These are phyloP conservation scores for Habropoda laboriosa DNA, from an alignment of 1,140 invertebrate genomes.

Conservation along the genomic window DNA sequence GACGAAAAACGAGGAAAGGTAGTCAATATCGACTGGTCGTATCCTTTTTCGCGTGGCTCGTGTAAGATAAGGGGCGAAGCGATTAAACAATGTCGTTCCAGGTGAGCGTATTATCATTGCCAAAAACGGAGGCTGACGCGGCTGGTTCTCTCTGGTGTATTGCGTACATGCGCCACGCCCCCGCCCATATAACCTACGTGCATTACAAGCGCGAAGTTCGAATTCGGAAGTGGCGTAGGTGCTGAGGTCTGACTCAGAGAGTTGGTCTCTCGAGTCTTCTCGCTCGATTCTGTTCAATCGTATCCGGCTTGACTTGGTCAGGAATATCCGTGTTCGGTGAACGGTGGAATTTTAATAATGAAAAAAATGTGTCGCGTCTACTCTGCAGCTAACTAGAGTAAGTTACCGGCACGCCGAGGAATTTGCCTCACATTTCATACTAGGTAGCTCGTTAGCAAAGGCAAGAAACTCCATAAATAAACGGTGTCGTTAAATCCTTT, in stretches of 20 bases:
- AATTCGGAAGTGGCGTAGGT: conserved; percentile 66
- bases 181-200: conserved; percentile 43
- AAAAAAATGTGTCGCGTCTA: neutral
- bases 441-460: neutral
- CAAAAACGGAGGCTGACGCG: conserved; percentile 59
- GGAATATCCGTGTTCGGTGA: conserved; percentile 27
- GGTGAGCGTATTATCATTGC: conserved; percentile 40
- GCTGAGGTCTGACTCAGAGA: conserved; percentile 49
- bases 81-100: conserved; percentile 36
- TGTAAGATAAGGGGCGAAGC: conserved; percentile 5
- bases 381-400: too few species aligned
- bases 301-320: conserved; percentile 48
- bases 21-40: too few species aligned
- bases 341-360: conserved; percentile 16
- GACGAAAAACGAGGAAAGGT: too few species aligned
- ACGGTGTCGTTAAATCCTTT: neutral
- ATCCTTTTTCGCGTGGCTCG: neutral
- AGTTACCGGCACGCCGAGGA: neutral
- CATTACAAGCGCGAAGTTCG: conserved; percentile 45
- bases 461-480: neutral
- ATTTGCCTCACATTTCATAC: conserved; percentile 15
- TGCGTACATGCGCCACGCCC: conserved; percentile 46
- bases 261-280: conserved; percentile 22
- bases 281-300: conserved; percentile 43
- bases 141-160: conserved; percentile 10